phyloP scores from a whole-genome alignment of 2,888 invertebrate genomes.

The Tiliacea citrago region DNA sequence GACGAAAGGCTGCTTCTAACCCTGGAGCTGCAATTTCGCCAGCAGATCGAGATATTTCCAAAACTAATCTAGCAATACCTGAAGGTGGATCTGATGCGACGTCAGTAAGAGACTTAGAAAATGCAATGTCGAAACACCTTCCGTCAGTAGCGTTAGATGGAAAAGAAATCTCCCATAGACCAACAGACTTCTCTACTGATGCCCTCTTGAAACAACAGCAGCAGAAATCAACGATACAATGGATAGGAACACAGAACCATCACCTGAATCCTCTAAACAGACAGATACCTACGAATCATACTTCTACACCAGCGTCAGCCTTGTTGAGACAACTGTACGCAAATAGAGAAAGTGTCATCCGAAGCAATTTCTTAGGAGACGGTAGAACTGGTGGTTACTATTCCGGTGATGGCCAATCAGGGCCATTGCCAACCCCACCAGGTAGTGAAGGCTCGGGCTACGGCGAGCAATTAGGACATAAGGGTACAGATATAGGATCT shows the following conservation, averaged over 20 bases:
- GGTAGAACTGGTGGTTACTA: slow-evolving; percentile 88
- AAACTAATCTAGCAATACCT: slow-evolving; percentile 83
- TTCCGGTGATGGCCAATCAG: slow-evolving; percentile 92
- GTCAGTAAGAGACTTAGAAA: slow-evolving; percentile 97
- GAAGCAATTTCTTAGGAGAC: slow-evolving; percentile 93
- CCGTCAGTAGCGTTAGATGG: slow-evolving; percentile 91
- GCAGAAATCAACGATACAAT: slow-evolving; percentile 96
- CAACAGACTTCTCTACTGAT: slow-evolving; percentile 97
- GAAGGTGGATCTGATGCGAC: slow-evolving; percentile 87
- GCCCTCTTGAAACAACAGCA: slow-evolving; percentile 95
- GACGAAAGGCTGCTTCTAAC: slow-evolving; percentile 86
- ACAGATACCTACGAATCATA: slow-evolving; percentile 90
- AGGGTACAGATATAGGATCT: slow-evolving; percentile 91
- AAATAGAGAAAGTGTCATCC: slow-evolving; percentile 98
- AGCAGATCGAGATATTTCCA: slow-evolving; percentile 84
- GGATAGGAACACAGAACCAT: slow-evolving; percentile 96
- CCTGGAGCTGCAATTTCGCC: slow-evolving; percentile 84
- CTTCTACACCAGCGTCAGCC: slow-evolving; percentile 96
- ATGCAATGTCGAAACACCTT: slow-evolving; percentile 99
- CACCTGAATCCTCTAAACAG: slow-evolving; percentile 91
- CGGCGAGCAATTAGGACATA: slow-evolving; percentile 91
- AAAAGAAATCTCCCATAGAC: slow-evolving; percentile 91
- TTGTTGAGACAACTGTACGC: slow-evolving; percentile 97
- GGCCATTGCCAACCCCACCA: slow-evolving; percentile 96
- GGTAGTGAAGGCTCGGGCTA: slow-evolving; percentile 95